Evolutionary conservation across 2,797 vertebrate species (phyloP), one percentile per base, ranked within the genome.

Genomic region (Lithobates pipiens): DNA sequence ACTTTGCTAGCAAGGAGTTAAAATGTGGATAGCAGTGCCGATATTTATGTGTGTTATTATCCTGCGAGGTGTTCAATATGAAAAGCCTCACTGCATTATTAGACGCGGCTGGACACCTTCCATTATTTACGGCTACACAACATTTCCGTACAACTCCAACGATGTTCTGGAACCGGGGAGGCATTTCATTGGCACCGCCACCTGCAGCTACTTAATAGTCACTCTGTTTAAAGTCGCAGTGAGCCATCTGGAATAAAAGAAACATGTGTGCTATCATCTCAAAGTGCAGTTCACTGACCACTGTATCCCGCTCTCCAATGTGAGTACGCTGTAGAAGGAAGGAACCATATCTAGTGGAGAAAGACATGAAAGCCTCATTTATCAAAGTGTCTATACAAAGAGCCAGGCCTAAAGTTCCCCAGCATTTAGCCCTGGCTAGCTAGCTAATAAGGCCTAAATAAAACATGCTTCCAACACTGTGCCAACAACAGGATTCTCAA

Each of bases 81-180:
- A 83, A 76, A 86, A 78, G 63, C 32, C 75, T 86, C 21, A 21
- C 75, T 83, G 57, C 32, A 83, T 87, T 87, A 83, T 83, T 79
- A 83, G 54, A 72, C 76, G 32, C 80, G 25, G 80, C 75, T 82
- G 81, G 80, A 79, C 34, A 68, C 74, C 80, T 79, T 78, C 82
- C 77, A 79, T 87, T 87, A 78, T 68, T 78, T 61, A 72, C 42
- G 57, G 76, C 69, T 67, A 74, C 70, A 69, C 77, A 42, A 71
- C 80, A 75, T 79, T 29, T 74, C 85, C 27, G 34, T 42, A 39
- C 57, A 34, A 67, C 75, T 29, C 70, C 61, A 74, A 65, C 85
- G 77, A 23, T 7, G 69, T 25, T 75, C 32, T 57, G 70, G 76
- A 83, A 83, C 70, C 57, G 21, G 36, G 44, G 68, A 32, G 65